Evolutionary conservation across 2,888 invertebrate genomes (phyloP).

Genomic region (Orthosia gracilis): DNA sequence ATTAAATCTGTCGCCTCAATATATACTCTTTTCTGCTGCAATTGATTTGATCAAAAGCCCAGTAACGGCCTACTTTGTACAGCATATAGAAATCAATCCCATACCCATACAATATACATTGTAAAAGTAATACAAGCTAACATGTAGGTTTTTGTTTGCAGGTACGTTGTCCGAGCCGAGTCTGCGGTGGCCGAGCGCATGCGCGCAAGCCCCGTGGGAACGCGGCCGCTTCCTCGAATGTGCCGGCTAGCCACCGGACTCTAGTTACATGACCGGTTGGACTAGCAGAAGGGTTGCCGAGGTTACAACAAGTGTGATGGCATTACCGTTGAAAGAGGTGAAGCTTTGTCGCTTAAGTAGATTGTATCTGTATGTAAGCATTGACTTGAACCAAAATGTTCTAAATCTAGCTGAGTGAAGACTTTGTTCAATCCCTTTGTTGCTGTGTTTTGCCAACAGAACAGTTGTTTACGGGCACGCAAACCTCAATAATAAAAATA

Average conservation of each 20-base stretch:
- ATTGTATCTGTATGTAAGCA: not conserved
- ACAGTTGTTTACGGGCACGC: not conserved
- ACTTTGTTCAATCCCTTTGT: too few species aligned
- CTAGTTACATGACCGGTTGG: conserved; percentile 64
- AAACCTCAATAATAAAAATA: too few species aligned
- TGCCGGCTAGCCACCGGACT: conserved; percentile 62
- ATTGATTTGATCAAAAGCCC: not conserved
- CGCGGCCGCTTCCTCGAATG: conserved; percentile 71
- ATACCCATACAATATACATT: conserved; percentile 18
- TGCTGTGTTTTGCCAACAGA: not conserved
- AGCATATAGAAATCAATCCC: conserved; percentile 38
- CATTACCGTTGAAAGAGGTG: conserved; percentile 10
- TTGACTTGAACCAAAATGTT: not conserved
- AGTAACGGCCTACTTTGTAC: conserved; percentile 13
- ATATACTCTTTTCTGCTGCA: not conserved
- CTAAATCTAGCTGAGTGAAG: not conserved
- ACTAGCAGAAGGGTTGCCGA: conserved; percentile 50
- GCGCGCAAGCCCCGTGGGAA: conserved; percentile 74
- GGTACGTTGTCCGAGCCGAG: conserved; percentile 64
- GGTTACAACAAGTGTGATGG: conserved; percentile 53
- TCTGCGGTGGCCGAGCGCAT: conserved; percentile 62
- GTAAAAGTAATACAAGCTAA: conserved; percentile 53
- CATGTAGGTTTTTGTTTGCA: conserved; percentile 65
- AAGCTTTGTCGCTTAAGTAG: not conserved
- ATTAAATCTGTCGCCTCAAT: not conserved